A percentile compares a stretch with the other conserved stretches of the same genome.
These are phyloP conservation scores for Gymnocephalus cernua DNA, from an alignment of 2,113 vertebrate species.

Conservation along the genomic window DNA sequence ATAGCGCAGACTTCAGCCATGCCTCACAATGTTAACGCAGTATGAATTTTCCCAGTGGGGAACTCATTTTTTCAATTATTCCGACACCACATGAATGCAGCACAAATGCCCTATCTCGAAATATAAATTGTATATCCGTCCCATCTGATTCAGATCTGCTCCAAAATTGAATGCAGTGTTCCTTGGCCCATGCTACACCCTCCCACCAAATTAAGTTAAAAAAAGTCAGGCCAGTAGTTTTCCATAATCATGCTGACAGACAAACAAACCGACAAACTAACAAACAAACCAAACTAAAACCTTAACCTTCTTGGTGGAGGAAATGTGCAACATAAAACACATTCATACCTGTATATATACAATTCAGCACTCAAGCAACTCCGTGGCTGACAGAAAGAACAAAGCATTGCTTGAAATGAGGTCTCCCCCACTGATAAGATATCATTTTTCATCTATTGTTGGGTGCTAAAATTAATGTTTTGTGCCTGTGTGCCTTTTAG, in stretches of 20 bases:
- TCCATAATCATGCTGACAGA: not conserved
- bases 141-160: not conserved
- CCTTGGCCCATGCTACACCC: no score
- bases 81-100: no score
- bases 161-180: not conserved
- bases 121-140: no score
- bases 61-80: no score
- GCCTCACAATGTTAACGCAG: no score
- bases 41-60: no score
- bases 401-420: not conserved
- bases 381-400: not conserved
- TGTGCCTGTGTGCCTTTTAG: not conserved
- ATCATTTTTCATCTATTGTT: conserved; percentile 1
- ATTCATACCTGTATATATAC: not conserved
- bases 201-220: no score
- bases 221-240: not conserved
- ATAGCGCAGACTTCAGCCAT: not conserved
- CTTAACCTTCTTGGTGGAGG: not conserved
- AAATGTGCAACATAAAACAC: not conserved
- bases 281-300: not conserved
- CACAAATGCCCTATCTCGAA: no score
- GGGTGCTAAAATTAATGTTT: conserved; percentile 37
- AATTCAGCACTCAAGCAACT: not conserved
- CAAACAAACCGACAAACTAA: not conserved
- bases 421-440: conserved; percentile 23